Conservation (phyloP, 1,140 invertebrate genomes). For the Physella acuta region DNA sequence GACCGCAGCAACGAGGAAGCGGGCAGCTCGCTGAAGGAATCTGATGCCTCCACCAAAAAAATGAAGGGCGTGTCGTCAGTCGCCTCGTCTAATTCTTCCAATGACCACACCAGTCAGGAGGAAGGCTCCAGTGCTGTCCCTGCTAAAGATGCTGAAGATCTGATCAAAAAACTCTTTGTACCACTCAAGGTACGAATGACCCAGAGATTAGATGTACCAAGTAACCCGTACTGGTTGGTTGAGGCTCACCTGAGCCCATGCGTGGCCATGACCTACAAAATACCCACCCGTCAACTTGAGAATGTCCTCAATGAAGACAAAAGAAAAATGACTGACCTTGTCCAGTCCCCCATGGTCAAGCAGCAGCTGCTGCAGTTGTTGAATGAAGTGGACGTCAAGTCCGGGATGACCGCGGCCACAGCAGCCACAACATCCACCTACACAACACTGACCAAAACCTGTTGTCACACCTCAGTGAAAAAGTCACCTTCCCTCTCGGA, state of each 20-base stretch:
- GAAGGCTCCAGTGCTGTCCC: neutral
- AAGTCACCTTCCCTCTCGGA: neutral
- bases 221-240: slow-evolving; percentile 30
- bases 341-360: slow-evolving; percentile 33
- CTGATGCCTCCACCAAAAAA: slow-evolving; percentile 27
- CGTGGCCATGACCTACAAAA: slow-evolving; percentile 34
- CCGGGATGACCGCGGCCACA: neutral
- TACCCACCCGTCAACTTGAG: slow-evolving; percentile 16
- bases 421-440: neutral
- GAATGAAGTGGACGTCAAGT: slow-evolving; percentile 23
- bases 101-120: slow-evolving; percentile 24
- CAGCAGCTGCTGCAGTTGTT: slow-evolving; percentile 35
- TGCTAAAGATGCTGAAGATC: slow-evolving; percentile 15
- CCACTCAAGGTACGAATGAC: slow-evolving; percentile 29
- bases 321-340: slow-evolving; percentile 26
- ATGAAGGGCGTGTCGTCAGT: slow-evolving; percentile 13
- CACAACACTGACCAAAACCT: too few relatives aligned
- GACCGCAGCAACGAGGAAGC: slow-evolving; percentile 42
- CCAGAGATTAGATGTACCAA: neutral
- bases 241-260: slow-evolving; percentile 31
- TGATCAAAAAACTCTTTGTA: slow-evolving; percentile 33
- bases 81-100: slow-evolving; percentile 27
- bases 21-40: slow-evolving; percentile 44
- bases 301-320: slow-evolving; percentile 33
- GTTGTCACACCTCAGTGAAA: neutral